Evolutionary conservation across 2,888 invertebrate genomes (phyloP), one percentile per base, ranked within the genome.

Genomic region (Hedya salicella): DNA sequence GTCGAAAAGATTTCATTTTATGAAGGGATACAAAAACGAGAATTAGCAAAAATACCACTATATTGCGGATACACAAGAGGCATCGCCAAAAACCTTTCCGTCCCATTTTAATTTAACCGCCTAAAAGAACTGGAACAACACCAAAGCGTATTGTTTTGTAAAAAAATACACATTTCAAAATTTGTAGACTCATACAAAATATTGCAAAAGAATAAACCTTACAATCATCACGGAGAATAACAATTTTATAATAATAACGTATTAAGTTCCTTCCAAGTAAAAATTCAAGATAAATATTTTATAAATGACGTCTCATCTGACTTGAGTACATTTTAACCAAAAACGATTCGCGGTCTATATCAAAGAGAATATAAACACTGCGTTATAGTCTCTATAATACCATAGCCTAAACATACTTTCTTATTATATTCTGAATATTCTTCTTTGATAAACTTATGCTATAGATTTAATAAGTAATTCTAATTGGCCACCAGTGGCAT

Each of bases 1-100:
- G 42, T 39, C 52, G 30, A 39, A 11, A 13, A 11, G 17, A 46
- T n/a, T 39, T 46, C 39, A 53, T 39, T 25, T 44, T 16, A 21
- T 44, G 52, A 0, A 60, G 11, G 8, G 36, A 39, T 53, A 65
- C 25, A 16, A 64, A 25, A 36, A 36, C 44, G n/a, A 64, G 9
- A 11, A 64, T 44, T 49, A 44, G n/a, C 6, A 64, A 14, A 1
- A 62, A n/a, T 9, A 54, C 13, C 25, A 54, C 8, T 17, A 48
- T 17, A 36, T 54, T 62, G 4, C 62, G 53, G 30, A 46, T 48
- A 1, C 39, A 54, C 1, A 30, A 36, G 48, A 54, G 17, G 13
- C 46, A 54, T 17, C 48, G 44, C n/a, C 46, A 16, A 46, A 8
- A 57, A 19, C 19, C 17, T n/a, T 32, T 57, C 30, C 8, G 44